phyloP scores from a whole-genome alignment of 1,140 invertebrate species.

The Anoplolepis gracilipes region DNA sequence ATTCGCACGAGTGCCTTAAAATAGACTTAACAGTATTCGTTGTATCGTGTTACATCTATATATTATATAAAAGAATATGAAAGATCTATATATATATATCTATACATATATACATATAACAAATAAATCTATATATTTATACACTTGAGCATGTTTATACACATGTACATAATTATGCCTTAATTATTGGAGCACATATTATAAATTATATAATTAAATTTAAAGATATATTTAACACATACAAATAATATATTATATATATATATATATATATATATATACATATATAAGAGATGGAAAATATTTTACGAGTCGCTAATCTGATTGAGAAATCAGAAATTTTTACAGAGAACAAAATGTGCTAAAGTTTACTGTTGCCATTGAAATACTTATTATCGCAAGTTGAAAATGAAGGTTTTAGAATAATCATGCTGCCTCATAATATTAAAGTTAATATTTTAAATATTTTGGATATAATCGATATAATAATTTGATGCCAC shows the following conservation, averaged over 20 bases:
- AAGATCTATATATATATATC: slow-evolving; percentile 59
- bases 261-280: too few relatives aligned
- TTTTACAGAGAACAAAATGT: slow-evolving; percentile 44
- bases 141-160: slow-evolving; percentile 67
- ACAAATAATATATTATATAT: too few relatives aligned
- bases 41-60: slow-evolving; percentile 69
- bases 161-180: slow-evolving; percentile 64
- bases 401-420: slow-evolving; percentile 7
- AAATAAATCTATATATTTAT: slow-evolving; percentile 62
- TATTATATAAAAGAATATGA: slow-evolving; percentile 65
- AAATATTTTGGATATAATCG: background rate
- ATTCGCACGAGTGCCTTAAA: slow-evolving; percentile 81
- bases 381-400: slow-evolving; percentile 15
- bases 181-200: slow-evolving; percentile 59
- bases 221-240: slow-evolving; percentile 33
- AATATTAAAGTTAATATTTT: slow-evolving; percentile 10
- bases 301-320: slow-evolving; percentile 28
- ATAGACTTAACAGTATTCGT: slow-evolving; percentile 80
- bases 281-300: slow-evolving; percentile 8
- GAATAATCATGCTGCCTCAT: slow-evolving; percentile 20
- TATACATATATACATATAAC: slow-evolving; percentile 51
- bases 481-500: slow-evolving; percentile 25
- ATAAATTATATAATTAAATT: slow-evolving; percentile 58
- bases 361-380: slow-evolving; percentile 42
- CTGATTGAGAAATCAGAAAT: slow-evolving; percentile 32